Evolutionary conservation across 2,888 invertebrate genomes (phyloP).

Genomic region (Meiosimyza platycephala): DNA sequence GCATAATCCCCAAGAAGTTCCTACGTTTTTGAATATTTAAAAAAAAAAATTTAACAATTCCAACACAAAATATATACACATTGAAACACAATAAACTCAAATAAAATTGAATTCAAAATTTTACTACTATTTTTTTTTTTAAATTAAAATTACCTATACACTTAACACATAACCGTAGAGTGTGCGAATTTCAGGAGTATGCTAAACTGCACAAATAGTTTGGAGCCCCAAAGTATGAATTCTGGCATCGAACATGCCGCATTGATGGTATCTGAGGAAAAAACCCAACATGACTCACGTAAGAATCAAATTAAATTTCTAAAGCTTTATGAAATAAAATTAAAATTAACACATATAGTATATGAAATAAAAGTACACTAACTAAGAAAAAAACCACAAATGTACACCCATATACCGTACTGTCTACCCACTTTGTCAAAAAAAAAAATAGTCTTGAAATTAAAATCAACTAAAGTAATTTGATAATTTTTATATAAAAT

Average conservation of each 20-base stretch:
- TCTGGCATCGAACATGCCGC: slow-evolving; percentile 81
- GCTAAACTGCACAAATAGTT: slow-evolving; percentile 94
- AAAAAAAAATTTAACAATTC: too few species aligned
- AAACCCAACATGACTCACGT: slow-evolving; percentile 84
- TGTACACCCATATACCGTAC: slow-evolving; percentile 11
- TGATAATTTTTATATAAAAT: too few species aligned
- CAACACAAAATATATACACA: slow-evolving; percentile 7
- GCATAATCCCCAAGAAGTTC: too few species aligned
- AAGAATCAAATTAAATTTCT: slow-evolving; percentile 68
- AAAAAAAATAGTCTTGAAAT: not conserved
- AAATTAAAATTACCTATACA: slow-evolving; percentile 62
- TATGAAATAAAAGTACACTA: slow-evolving; percentile 43
- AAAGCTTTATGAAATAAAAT: slow-evolving; percentile 40
- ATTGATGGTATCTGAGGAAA: slow-evolving; percentile 82
- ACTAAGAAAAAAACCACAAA: slow-evolving; percentile 37
- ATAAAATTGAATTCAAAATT: slow-evolving; percentile 43
- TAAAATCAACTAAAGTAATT: not conserved
- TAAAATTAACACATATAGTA: slow-evolving; percentile 33
- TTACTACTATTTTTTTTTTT: slow-evolving; percentile 41
- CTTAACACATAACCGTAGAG: slow-evolving; percentile 70
- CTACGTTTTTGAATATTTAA: too few species aligned
- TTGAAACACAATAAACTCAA: not conserved
- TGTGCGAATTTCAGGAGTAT: slow-evolving; percentile 84
- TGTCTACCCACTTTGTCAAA: slow-evolving; percentile 10
- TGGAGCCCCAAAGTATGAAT: slow-evolving; percentile 87